Evolutionary conservation across 2,797 vertebrate species (phyloP).

Genomic region (Bufotes viridis): DNA sequence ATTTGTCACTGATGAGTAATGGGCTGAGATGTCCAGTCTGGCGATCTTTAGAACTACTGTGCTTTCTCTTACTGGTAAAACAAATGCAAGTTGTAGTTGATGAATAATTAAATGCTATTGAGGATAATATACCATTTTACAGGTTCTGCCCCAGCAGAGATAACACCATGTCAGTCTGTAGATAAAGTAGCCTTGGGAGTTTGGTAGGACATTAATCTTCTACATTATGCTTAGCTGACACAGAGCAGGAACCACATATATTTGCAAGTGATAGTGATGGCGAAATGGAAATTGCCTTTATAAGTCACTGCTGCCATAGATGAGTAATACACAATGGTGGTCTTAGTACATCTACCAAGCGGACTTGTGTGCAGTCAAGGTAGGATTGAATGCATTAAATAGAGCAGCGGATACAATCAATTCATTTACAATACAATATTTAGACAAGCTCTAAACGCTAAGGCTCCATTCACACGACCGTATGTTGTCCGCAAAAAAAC

Average conservation of each 20-base stretch:
- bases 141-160: slow-evolving; percentile 47
- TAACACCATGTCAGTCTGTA: slow-evolving; percentile 47
- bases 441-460: not conserved
- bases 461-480: too few relatives aligned
- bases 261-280: not conserved
- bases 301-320: slow-evolving; percentile 7
- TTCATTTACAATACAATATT: not conserved
- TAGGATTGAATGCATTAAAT: not conserved
- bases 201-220: slow-evolving; percentile 56
- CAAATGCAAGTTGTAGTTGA: slow-evolving; percentile 33
- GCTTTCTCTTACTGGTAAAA: slow-evolving; percentile 23
- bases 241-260: not conserved
- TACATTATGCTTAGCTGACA: slow-evolving; percentile 30
- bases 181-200: slow-evolving; percentile 48
- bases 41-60: not conserved
- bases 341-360: not conserved
- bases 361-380: not conserved
- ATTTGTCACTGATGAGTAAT: slow-evolving; percentile 23
- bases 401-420: not conserved
- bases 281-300: not conserved
- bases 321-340: not conserved
- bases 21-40: not conserved
- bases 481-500: too few relatives aligned
- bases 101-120: slow-evolving; percentile 54
- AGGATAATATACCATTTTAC: slow-evolving; percentile 40